Conservation (phyloP, 2,797 vertebrate species). For the Crypturellus tataupa region DNA sequence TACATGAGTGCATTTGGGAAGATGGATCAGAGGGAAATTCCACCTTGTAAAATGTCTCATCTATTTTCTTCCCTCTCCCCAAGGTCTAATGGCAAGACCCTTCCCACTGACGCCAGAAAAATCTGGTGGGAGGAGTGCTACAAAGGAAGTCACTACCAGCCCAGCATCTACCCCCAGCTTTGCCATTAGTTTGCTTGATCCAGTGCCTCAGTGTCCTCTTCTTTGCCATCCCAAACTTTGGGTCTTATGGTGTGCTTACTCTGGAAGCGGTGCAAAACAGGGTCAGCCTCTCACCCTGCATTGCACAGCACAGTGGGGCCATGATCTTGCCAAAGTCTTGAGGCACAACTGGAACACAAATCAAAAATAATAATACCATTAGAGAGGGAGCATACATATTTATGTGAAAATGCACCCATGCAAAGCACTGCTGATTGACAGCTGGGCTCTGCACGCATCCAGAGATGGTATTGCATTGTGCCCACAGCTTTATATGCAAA, state of each 20-base stretch:
- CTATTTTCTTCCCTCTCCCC: not conserved
- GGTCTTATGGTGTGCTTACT: not conserved
- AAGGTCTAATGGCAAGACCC: not conserved
- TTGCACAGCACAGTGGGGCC: not conserved
- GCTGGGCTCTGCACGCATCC: not conserved
- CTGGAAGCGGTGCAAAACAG: not conserved
- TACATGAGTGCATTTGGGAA: not conserved
- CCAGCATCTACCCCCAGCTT: not conserved
- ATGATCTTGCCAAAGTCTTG: not conserved
- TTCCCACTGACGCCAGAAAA: not conserved
- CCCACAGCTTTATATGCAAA: not conserved
- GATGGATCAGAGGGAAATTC: not conserved
- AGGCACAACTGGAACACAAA: conserved; percentile 14
- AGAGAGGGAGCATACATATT: conserved; percentile 47
- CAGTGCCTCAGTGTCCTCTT: not conserved
- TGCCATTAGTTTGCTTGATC: not conserved
- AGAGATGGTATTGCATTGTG: not conserved
- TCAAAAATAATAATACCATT: conserved; percentile 52
- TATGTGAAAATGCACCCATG: conserved; percentile 43
- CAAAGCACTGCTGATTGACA: conserved; percentile 41
- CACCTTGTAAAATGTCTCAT: not conserved
- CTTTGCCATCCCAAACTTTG: not conserved
- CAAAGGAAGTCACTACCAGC: not conserved
- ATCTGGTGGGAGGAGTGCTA: not conserved
- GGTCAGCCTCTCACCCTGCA: not conserved